Evolutionary conservation across 2,888 invertebrate species (phyloP), one percentile per base, ranked within the genome.

Genomic region (Calameuta idolon): DNA sequence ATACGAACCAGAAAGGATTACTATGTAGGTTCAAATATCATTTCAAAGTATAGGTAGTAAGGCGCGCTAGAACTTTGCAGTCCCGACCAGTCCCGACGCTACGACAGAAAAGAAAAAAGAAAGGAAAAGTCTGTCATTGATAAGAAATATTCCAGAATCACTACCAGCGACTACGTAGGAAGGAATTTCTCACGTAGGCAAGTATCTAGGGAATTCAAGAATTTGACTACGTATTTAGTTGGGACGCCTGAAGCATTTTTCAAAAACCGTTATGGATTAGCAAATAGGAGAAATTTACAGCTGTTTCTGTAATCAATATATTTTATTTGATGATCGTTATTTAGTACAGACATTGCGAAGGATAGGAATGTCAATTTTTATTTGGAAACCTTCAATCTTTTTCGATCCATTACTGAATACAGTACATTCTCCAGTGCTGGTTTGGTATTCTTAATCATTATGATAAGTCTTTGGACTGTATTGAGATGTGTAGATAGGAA

Each of bases 401-500:
- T 71, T 71, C 11, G 12, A 23, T 31, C 71, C 33, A 71, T 34
- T 15, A 33, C 15, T 34, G 31, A 31, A 34, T 23, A 23, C 12
- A 34, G 2, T 33, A 34, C 31, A 34, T 74, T 11, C 35, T 74
- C 23, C 35, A 23, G 15, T 55, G 2, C 23, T 55, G 55, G 23
- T 55, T 55, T 23, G 1, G 23, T 31, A 15, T 23, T 40, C 73
- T 85, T 77, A 93, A 86, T 93, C 93, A 92, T 93, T 94, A 81
- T 94, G 94, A 87, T 94, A 94, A 89, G 93, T 92, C 83, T 94
- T 92, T 11, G 93, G 93, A 85, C 93, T 94, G 86, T 93, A 91
- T 82, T 93, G 92, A 75, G 93, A 92, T 4, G 92, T 84, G 75
- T 89, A 90, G 12, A 92, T 91, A 37, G 92, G 92, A 1, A 93